phyloP scores from a whole-genome alignment of 2,888 invertebrate species.

The Torymus texanus region DNA sequence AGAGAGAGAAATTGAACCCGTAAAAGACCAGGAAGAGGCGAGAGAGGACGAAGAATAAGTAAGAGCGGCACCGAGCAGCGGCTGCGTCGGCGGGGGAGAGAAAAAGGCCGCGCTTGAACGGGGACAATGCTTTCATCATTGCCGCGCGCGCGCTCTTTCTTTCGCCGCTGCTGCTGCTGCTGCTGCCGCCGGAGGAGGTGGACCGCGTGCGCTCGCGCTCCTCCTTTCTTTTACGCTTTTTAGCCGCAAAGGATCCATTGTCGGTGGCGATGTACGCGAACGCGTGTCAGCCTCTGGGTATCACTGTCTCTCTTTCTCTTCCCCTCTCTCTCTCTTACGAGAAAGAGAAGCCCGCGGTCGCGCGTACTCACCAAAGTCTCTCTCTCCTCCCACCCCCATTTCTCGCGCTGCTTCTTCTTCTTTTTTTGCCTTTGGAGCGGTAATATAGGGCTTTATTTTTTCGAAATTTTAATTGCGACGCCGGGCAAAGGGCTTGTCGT shows the following conservation, averaged over 20 bases:
- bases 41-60: slow-evolving; percentile 27
- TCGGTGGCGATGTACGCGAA: slow-evolving; percentile 70
- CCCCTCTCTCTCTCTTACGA: too few species aligned
- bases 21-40: slow-evolving; percentile 47
- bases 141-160: slow-evolving; percentile 70
- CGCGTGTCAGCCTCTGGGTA: slow-evolving; percentile 66
- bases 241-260: slow-evolving; percentile 73
- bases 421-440: neutral
- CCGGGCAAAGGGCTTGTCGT: neutral
- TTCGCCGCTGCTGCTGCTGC: slow-evolving; percentile 58
- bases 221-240: slow-evolving; percentile 70
- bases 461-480: slow-evolving; percentile 25
- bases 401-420: slow-evolving; percentile 16
- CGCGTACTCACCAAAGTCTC: slow-evolving; percentile 1
- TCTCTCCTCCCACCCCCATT: neutral
- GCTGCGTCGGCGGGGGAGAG: slow-evolving; percentile 39
- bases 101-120: slow-evolving; percentile 65
- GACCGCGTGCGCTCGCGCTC: slow-evolving; percentile 41
- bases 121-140: slow-evolving; percentile 75
- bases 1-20: slow-evolving; percentile 60
- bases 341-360: slow-evolving; percentile 13
- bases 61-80: neutral
- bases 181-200: slow-evolving; percentile 37
- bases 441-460: neutral
- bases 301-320: slow-evolving; percentile 64